Percentiles rank a stretch among this genome's conserved stretches.
Conservation (phyloP, 2,113 vertebrate species). For the Phodopus roborovskii region DNA sequence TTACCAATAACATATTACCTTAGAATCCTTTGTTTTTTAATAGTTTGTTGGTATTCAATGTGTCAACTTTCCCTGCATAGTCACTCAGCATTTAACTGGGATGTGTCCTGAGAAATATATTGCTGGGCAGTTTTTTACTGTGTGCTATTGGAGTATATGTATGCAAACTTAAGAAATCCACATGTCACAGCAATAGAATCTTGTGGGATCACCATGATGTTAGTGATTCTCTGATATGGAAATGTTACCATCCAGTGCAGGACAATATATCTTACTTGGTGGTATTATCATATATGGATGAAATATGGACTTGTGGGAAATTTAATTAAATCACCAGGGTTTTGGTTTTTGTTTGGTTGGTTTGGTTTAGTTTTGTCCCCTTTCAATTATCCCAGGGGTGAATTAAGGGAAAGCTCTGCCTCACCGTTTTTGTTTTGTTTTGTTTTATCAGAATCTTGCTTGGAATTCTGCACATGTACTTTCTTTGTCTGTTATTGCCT, state of each 20-base stretch:
- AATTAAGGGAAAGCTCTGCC: background rate
- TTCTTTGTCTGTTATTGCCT: constrained; percentile 6
- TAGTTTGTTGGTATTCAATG: background rate
- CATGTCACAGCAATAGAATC: background rate
- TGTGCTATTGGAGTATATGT: background rate
- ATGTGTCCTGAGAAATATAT: background rate
- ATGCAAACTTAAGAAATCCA: background rate
- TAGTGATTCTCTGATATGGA: background rate
- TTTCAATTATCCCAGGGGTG: constrained; percentile 10
- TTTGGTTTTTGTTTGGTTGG: no score
- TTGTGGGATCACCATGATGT: background rate
- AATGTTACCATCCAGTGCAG: background rate
- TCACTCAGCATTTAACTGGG: background rate
- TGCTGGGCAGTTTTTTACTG: background rate
- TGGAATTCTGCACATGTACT: background rate
- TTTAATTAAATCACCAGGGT: background rate
- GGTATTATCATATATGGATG: background rate
- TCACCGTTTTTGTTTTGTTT: background rate
- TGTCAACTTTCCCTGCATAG: background rate
- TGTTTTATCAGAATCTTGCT: background rate
- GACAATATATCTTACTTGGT: background rate
- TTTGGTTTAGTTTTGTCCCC: no score
- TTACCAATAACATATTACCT: background rate
- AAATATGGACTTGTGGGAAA: constrained; percentile 2
- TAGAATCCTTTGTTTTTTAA: background rate